Evolutionary conservation across 2,113 vertebrate genomes (phyloP), one percentile per base, ranked within the genome.

Genomic region (Carollia perspicillata): DNA sequence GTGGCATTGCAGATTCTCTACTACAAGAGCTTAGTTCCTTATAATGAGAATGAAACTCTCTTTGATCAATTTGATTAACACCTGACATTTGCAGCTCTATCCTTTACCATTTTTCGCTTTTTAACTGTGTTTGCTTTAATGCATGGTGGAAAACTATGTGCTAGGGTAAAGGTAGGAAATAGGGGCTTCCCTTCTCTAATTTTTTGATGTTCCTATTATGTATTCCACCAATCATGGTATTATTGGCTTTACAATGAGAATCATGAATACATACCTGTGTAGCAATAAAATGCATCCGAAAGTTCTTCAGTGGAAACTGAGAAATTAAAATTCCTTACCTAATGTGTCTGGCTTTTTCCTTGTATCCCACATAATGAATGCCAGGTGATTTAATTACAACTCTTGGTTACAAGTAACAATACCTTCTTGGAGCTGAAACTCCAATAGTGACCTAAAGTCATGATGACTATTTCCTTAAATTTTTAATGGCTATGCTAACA

Each of bases 21-120:
- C 74, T 87, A 26, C 1, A 71, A n/a, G 12, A 93, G 49, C 60
- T 78, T 86, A 75, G 16, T 69, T 69, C 35, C 72, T 80, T 88
- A 33, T 30, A 44, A 23, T 79, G 84, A 85, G 47, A 87, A 69
- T 71, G 63, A 71, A 42, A 35, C 18, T 33, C 2, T 84, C 14
- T 87, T 80, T 88, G 65, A 55, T 71, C 12, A 49, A n/a, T 72
- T 80, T 80, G 40, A 71, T 88, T 88, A 81, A 93, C 69, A 81
- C 28, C 14, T 86, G 40, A 28, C 40, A 69, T 71, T 53, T 78
- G 72, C 7, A 16, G 17, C 49, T 85, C 30, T 69, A 20, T 58
- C 26, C n/a, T 49, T 88, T 63, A 55, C 51, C 42, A 51, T 63
- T 71, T 18, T 49, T 72, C n/a, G 40, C 65, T 71, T 35, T 66